Base-by-base conservation (phyloP, 2,888 invertebrate genomes). In the Nesidiocoris tenuis region DNA sequence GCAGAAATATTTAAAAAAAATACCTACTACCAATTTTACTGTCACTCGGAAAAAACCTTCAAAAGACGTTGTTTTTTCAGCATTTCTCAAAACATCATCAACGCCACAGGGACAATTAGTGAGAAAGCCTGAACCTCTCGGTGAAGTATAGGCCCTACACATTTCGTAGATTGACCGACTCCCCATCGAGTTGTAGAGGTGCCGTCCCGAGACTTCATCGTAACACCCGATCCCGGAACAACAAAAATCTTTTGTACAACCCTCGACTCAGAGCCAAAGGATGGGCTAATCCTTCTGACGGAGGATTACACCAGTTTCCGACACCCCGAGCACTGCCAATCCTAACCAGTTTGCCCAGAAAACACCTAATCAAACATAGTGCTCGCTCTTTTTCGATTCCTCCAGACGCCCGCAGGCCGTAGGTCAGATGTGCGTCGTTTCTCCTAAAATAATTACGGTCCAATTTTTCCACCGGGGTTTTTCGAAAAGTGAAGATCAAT, bases 121-220 rank as follows among this genome's bases (percentile, higher is more conserved):
- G 66, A 75, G 74, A 75, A 22, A 75, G 74, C 66, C 61, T 61
- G 54, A 54, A 22, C 72, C 54, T 5, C n/a, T n/a, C n/a, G n/a
- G n/a, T n/a, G n/a, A n/a, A n/a, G 39, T n/a, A 18, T 65, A 17
- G 21, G 66, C 59, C 74, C 66, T 66, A 65, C 66, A 75, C 74
- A 75, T 75, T 75, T 75, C 74, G 56, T 66, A 66, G 74, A 75
- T 75, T 75, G 74, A 75, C 74, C 74, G 74, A 24, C 65, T 24
- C 25, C 22, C 22, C 24, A n/a, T n/a, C n/a, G n/a, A n/a, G n/a
- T 21, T 39, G 12, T 39, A 3, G 39, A 39, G 39, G 39, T 39
- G 39, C 39, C 12, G 5, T 22, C 19, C 61, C 61, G 19, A 22
- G 61, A 61, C 22, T 61, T 21, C 39, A 12, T 39, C 39, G 39